A percentile compares a stretch with the other conserved stretches of the same genome.
phyloP scores from a whole-genome alignment of 2,888 invertebrate species.

The Dicyrtoma fusca region DNA sequence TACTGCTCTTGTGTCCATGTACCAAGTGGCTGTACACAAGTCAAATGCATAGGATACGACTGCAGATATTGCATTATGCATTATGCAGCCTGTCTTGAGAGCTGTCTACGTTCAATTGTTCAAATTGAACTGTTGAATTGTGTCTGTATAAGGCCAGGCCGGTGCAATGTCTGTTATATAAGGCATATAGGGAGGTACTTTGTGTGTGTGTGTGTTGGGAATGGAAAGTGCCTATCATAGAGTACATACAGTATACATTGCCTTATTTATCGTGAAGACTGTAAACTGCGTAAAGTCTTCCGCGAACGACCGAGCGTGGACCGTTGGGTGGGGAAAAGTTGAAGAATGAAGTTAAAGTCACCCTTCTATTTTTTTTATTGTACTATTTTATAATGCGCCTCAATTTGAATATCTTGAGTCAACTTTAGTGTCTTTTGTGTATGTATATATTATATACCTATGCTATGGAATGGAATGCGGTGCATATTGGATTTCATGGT shows the following conservation, averaged over 20 bases:
- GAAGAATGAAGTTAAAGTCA: slow-evolving; percentile 9
- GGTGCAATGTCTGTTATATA: not conserved
- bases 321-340: slow-evolving; percentile 3
- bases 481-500: not conserved
- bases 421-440: not conserved
- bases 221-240: not conserved
- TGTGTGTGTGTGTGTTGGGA: not conserved
- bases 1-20: no score
- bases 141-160: not conserved
- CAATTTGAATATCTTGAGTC: slow-evolving; percentile 16
- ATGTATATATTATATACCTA: no score
- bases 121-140: slow-evolving; percentile 18
- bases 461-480: not conserved
- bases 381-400: slow-evolving; percentile 7
- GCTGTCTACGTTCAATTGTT: no score
- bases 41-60: not conserved
- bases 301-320: not conserved
- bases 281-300: no score
- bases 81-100: slow-evolving; percentile 14
- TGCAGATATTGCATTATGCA: not conserved
- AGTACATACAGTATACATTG: not conserved
- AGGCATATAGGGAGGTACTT: not conserved
- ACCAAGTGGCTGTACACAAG: not conserved
- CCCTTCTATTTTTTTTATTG: not conserved
- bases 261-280: no score